phyloP scores from a whole-genome alignment of 2,113 vertebrate genomes.

The Podarcis raffonei region DNA sequence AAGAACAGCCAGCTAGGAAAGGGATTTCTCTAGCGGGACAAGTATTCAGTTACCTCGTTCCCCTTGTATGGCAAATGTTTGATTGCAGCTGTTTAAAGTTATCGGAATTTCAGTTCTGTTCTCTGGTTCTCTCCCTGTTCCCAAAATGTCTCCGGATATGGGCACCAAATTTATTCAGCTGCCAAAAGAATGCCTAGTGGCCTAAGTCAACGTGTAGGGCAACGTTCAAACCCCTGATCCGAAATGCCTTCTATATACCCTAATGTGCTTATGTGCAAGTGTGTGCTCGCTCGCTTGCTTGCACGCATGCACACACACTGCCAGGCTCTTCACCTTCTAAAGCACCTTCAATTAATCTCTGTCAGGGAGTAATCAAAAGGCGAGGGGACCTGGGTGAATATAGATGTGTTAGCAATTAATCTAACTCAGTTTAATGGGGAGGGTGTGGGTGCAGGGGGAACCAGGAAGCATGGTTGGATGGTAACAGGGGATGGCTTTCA shows the following conservation, averaged over 20 bases:
- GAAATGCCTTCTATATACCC: neutral
- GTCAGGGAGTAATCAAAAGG: slow-evolving; percentile 39
- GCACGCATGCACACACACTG: neutral
- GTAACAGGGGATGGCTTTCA: slow-evolving; percentile 11
- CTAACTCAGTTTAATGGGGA: slow-evolving; percentile 36
- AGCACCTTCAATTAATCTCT: slow-evolving; percentile 40
- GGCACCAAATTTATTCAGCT: neutral
- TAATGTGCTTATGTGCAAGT: neutral
- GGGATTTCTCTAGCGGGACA: neutral
- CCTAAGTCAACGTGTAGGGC: too few relatives aligned
- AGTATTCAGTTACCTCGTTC: too few relatives aligned
- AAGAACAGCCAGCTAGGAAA: neutral
- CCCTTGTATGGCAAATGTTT: neutral
- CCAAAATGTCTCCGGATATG: neutral
- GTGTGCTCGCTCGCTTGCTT: neutral
- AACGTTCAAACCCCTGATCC: neutral
- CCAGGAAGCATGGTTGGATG: slow-evolving; percentile 21
- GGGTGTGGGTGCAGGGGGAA: neutral
- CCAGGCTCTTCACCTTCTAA: slow-evolving; percentile 29
- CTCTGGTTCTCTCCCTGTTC: neutral
- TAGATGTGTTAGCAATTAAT: slow-evolving; percentile 44
- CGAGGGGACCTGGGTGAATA: slow-evolving; percentile 39
- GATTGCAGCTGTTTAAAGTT: neutral
- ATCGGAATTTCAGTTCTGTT: neutral
- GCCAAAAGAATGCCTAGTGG: neutral